phyloP scores from a whole-genome alignment of 2,888 invertebrate species.

The Sphaeridia pumilis region DNA sequence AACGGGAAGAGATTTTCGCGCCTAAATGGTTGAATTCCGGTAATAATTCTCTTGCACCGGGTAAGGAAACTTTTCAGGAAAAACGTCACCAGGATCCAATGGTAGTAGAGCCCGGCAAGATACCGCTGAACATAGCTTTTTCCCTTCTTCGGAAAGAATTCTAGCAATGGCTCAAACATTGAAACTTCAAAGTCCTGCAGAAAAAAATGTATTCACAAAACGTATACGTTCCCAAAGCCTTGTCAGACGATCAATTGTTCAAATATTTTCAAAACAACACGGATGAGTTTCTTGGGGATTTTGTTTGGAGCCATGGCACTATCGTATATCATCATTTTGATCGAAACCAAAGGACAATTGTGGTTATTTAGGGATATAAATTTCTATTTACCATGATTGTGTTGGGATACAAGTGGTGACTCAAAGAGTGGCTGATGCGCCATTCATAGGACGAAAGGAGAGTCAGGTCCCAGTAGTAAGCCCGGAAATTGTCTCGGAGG shows the following conservation, averaged over 20 bases:
- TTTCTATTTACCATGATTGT: slow-evolving; percentile 33
- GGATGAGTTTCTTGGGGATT: too few species aligned
- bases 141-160: slow-evolving; percentile 48
- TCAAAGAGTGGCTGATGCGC: slow-evolving; percentile 37
- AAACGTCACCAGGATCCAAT: slow-evolving; percentile 40
- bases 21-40: slow-evolving; percentile 16
- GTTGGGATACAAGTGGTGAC: slow-evolving; percentile 38
- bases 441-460: slow-evolving; percentile 36
- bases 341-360: too few species aligned
- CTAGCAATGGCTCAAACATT: slow-evolving; percentile 46
- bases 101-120: slow-evolving; percentile 45
- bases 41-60: slow-evolving; percentile 8
- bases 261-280: too few species aligned
- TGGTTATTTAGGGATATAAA: too few species aligned
- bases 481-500: slow-evolving; percentile 36
- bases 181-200: slow-evolving; percentile 33
- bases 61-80: slow-evolving; percentile 20
- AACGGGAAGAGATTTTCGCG: slow-evolving; percentile 29
- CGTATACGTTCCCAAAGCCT: not conserved
- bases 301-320: too few species aligned
- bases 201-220: not conserved
- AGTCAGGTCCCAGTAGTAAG: slow-evolving; percentile 36
- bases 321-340: too few species aligned
- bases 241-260: too few species aligned
- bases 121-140: slow-evolving; percentile 47